Conservation (phyloP, 1,140 invertebrate genomes). For the Acyrthosiphon pisum region DNA sequence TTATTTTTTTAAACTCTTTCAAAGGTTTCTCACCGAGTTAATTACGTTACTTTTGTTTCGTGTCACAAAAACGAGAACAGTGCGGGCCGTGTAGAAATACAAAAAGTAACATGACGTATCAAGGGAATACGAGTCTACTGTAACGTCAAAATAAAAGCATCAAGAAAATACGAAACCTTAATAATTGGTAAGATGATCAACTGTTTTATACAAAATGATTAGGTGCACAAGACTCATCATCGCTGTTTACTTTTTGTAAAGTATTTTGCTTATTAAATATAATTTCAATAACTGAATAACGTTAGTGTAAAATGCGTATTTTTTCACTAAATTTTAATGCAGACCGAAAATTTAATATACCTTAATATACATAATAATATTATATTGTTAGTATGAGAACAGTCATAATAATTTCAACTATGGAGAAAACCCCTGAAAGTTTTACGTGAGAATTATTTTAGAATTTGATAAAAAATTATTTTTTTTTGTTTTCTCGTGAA, state of each 20-base stretch:
- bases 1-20: background rate
- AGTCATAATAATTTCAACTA: background rate
- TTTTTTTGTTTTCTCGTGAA: background rate
- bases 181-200: background rate
- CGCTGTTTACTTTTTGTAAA: background rate
- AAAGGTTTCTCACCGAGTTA: background rate
- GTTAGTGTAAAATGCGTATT: background rate
- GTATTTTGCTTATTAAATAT: background rate
- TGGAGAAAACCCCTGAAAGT: background rate
- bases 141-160: background rate
- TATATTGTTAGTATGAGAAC: background rate
- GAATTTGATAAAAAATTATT: background rate
- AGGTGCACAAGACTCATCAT: background rate
- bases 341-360: background rate
- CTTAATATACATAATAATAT: background rate
- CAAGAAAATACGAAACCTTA: constrained; percentile 1
- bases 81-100: background rate
- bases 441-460: background rate
- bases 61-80: background rate
- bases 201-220: background rate
- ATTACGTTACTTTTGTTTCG: background rate
- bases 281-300: background rate
- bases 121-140: background rate
- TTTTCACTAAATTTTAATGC: background rate
- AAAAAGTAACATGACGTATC: background rate